Base-by-base conservation (phyloP, 2,888 invertebrate species). In the Cartodere bifasciata region DNA sequence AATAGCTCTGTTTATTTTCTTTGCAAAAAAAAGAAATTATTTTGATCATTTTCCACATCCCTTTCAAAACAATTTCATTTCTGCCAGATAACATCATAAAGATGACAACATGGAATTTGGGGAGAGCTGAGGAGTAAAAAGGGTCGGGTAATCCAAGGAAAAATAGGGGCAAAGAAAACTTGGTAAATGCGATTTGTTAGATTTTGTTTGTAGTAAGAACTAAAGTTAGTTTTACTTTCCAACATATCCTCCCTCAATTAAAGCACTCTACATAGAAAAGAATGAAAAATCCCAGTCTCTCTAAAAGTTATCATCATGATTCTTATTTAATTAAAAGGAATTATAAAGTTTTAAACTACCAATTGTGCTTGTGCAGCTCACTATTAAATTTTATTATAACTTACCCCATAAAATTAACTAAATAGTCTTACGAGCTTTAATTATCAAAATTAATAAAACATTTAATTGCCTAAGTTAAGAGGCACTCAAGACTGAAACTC, bases 51-150 rank as follows among this genome's bases (percentile, higher is more conserved):
- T 50, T 55, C 53, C 53, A 54, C 53, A 55, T 54, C 52, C 52
- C 53, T 50, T 53, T 51, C 53, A 52, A 49, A 49, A 52, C 56
- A 57, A 58, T 56, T 58, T 55, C 56, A 55, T 57, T 58, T 56
- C 53, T 50, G 42, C 45, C 46, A 48, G 55, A 57, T 55, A 53
- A 51, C 53, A 50, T 54, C 55, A 53, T 55, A 56, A 56, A 53
- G 46, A 49, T 48, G 47, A 46, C 48, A 46, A 50, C 48, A 49
- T 48, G 49, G 47, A 46, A 46, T 46, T 45, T 42, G 36, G 25
- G 34, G 33, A 41, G 45, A 45, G 44, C 46, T 44, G 45, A 43
- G 44, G 40, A 38, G 36, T 31, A 28, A 37, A 28, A 31, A 25
- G 35, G 23, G 30, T 16, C 26, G 32, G 37, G 17, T 13, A 26